Percentiles rank a stretch among this genome's conserved stretches.
These are phyloP conservation scores for Pherbina coryleti DNA, from an alignment of 2,888 invertebrate genomes.

Conservation along the genomic window DNA sequence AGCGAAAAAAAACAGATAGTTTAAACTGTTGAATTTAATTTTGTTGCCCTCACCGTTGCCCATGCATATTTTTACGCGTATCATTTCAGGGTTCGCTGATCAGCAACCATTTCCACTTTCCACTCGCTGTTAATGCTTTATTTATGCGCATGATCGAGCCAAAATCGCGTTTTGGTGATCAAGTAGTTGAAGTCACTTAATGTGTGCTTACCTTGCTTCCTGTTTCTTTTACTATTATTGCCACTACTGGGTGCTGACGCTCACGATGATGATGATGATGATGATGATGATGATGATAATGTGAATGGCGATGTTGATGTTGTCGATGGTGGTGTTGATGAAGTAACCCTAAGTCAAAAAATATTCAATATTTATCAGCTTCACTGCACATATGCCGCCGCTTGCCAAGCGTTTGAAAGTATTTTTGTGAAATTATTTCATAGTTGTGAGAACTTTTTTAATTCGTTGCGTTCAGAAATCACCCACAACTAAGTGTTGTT, in stretches of 20 bases:
- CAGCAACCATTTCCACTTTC: not conserved
- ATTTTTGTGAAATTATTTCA: not conserved
- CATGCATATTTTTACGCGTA: constrained; percentile 6
- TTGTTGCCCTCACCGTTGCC: constrained; percentile 9
- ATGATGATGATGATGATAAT: no score
- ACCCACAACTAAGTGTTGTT: not conserved
- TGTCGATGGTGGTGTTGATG: no score
- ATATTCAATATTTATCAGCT: not conserved
- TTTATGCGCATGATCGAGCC: constrained; percentile 22
- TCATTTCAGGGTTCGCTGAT: constrained; percentile 28
- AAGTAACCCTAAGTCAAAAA: not conserved
- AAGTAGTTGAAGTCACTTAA: not conserved
- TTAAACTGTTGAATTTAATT: constrained; percentile 16
- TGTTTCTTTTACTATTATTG: not conserved
- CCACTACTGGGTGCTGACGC: no score
- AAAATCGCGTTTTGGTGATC: not conserved
- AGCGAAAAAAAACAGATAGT: constrained; percentile 6
- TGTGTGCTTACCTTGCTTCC: constrained; percentile 1
- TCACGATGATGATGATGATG: no score
- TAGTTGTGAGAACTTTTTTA: not conserved
- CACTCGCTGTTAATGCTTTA: not conserved
- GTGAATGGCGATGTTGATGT: no score
- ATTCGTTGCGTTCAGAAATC: not conserved
- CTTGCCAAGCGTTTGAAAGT: not conserved
- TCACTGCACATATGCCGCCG: not conserved